phyloP scores from a whole-genome alignment of 2,797 vertebrate genomes.

The Hemibagrus guttatus region DNA sequence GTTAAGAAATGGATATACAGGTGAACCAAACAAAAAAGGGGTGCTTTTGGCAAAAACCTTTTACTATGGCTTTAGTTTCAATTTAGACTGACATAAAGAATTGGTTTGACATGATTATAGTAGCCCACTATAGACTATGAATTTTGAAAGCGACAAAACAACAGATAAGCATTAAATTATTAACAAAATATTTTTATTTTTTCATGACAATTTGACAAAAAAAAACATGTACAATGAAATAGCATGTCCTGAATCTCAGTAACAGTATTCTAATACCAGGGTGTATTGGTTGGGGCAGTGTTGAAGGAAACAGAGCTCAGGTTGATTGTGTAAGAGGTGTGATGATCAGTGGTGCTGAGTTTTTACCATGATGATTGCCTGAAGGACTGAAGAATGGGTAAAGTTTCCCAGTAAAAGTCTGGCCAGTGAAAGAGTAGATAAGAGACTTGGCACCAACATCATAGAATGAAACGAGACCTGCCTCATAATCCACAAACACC shows the following conservation, averaged over 20 bases:
- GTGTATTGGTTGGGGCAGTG: neutral
- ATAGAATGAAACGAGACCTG: neutral
- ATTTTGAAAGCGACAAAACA: neutral
- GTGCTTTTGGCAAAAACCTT: neutral
- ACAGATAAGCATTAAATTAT: neutral
- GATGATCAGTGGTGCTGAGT: slow-evolving; percentile 15
- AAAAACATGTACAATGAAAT: neutral
- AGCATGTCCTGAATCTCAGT: neutral
- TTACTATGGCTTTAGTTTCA: neutral
- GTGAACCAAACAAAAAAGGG: neutral
- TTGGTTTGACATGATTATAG: neutral
- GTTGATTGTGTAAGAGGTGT: neutral
- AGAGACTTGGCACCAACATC: neutral
- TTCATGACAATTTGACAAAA: neutral
- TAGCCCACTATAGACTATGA: neutral
- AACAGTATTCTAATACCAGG: neutral
- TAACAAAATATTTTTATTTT: neutral
- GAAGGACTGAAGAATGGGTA: slow-evolving; percentile 49
- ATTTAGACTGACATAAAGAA: neutral
- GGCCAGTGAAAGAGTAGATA: slow-evolving; percentile 47
- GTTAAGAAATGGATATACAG: neutral
- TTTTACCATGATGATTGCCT: neutral
- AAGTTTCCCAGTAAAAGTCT: slow-evolving; percentile 50
- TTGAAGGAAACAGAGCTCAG: neutral
- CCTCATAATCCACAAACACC: slow-evolving; percentile 16